phyloP scores from a whole-genome alignment of 2,888 invertebrate genomes.

The Phragmatobia fuliginosa region DNA sequence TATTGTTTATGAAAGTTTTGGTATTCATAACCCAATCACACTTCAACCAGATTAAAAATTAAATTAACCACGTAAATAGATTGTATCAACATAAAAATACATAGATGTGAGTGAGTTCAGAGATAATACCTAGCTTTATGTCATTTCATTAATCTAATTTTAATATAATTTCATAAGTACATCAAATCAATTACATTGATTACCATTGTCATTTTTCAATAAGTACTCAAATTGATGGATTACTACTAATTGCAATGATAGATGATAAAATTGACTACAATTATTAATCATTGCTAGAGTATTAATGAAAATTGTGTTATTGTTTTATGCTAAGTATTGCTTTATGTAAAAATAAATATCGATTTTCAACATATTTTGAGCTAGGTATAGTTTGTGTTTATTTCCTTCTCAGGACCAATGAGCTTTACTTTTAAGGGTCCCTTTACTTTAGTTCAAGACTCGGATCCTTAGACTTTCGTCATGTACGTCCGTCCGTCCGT shows the following conservation, averaged over 20 bases:
- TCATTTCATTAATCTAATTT: background rate
- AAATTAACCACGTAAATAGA: background rate
- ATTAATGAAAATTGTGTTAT: background rate
- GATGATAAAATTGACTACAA: background rate
- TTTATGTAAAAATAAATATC: background rate
- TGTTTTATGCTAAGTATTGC: background rate
- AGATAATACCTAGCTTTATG: background rate
- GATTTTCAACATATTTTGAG: background rate
- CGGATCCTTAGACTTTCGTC: too few relatives aligned
- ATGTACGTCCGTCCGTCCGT: too few relatives aligned
- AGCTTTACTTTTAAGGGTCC: too few relatives aligned
- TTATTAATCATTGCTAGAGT: background rate
- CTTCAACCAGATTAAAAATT: background rate
- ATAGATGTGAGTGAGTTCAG: background rate
- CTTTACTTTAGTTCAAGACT: too few relatives aligned
- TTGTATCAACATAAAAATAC: background rate
- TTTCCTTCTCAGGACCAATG: too few relatives aligned
- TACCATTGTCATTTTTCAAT: background rate
- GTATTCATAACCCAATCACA: background rate
- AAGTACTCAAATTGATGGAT: background rate
- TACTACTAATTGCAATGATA: background rate
- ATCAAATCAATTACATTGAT: background rate
- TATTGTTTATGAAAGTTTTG: background rate
- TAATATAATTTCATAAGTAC: background rate
- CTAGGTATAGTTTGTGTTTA: too few relatives aligned